Base-by-base conservation (phyloP, 30 jellyfish, hydroid and myxozoan species). In the Aurelia sp. region DNA sequence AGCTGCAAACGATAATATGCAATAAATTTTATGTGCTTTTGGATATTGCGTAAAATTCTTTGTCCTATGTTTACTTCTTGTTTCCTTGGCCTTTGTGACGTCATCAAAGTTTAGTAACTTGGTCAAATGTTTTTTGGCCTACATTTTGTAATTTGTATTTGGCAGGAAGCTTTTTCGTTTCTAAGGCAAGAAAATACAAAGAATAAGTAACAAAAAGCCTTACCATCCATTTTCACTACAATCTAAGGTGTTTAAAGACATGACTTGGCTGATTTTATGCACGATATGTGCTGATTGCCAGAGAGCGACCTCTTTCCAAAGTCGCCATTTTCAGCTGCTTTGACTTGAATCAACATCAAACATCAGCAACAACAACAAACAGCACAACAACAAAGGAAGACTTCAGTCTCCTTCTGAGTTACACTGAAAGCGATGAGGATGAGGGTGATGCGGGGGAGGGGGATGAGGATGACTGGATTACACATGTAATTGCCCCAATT, bases 201-300 rank as follows among this genome's bases (percentile, higher is more conserved):
- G 5, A 35, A 3, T 4, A 31, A 69, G 52, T 17, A 12, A 15
- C 11, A 15, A 1, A 69, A 9, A 8, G 21, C 58, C 89, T 78
- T 47, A 78, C 89, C 89, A 62, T 78, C 89, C 89, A 78, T 78
- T 64, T 51, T 78, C 78, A 23, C 73, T 78, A 78, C 52, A 23
- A 78, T 61, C 89, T 78, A 78, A 44, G 17, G 71, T 27, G 71
- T 31, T 30, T 51, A 40, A 61, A 78, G 66, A 78, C 89, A 78
- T 78, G 77, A 33, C 55, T 64, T 48, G 66, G 89, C 73, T 78
- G 66, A 48, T 76, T 55, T 50, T 78, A 78, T 65, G 68, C 72
- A 78, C 77, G 50, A 11, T 62, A 6, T 61, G 78, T 33, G 79
- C 44, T 62, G 58, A 30, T 23, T 53, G 61, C 79, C 53, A 4